Evolutionary conservation across 2,797 vertebrate genomes (phyloP).

Genomic region (Mycteria americana): DNA sequence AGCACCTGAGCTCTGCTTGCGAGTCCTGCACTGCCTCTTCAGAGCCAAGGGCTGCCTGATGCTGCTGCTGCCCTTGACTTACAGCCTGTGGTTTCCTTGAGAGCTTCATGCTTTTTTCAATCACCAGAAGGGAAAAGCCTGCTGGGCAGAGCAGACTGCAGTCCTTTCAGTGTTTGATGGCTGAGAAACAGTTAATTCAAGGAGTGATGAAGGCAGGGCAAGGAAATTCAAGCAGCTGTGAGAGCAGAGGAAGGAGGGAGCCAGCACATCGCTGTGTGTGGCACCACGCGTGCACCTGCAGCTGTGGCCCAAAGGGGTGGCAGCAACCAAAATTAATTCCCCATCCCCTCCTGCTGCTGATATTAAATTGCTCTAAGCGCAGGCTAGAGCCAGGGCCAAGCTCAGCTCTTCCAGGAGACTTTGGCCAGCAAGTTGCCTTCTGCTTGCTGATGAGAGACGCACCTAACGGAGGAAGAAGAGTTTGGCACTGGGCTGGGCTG

Average conservation of each 20-base stretch:
- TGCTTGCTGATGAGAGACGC: background rate
- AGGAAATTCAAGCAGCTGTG: conserved; percentile 16
- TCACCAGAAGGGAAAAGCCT: background rate
- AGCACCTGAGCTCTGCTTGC: background rate
- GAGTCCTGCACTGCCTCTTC: background rate
- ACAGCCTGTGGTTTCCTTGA: background rate
- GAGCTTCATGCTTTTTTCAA: background rate
- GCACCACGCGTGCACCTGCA: background rate
- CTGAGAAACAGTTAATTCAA: background rate
- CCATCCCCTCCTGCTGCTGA: background rate
- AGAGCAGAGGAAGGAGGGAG: background rate
- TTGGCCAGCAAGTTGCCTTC: background rate
- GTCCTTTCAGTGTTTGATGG: background rate
- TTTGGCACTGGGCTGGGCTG: background rate
- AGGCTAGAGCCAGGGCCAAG: background rate
- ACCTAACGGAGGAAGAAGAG: background rate
- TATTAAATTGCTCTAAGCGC: background rate
- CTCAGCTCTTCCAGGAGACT: background rate
- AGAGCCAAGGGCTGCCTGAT: background rate
- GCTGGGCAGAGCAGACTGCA: background rate
- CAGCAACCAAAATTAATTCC: conserved; percentile 17
- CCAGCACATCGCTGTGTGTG: background rate
- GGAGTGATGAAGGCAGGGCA: background rate
- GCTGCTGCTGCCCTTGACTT: background rate
- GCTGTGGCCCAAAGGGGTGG: conserved; percentile 6